Conservation (phyloP, 2,113 vertebrate genomes). For the Sitta europaea region DNA sequence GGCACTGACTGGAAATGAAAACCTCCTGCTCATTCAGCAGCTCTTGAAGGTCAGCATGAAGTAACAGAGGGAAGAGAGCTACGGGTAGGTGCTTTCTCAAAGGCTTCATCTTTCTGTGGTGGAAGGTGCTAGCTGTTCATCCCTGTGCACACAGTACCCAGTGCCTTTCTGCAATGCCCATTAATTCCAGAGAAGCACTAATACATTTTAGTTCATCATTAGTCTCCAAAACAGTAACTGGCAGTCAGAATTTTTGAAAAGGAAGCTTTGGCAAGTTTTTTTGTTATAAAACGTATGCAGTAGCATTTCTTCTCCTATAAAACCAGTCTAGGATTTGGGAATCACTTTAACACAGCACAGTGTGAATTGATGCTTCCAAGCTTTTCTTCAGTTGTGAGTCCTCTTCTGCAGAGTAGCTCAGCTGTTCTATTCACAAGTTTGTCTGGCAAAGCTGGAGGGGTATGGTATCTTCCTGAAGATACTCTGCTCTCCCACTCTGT, state of each 20-base stretch:
- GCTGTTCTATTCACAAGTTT: background rate
- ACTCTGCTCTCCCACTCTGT: background rate
- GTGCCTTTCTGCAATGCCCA: accelerated
- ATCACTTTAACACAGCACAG: accelerated
- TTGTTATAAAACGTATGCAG: background rate
- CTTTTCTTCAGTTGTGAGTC: background rate
- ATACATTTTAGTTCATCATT: background rate
- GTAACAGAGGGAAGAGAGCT: accelerated
- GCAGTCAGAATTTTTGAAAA: background rate
- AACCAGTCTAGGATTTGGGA: background rate
- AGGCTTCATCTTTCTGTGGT: background rate
- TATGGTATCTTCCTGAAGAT: background rate
- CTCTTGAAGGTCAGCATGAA: background rate
- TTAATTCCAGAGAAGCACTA: background rate
- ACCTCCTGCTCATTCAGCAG: background rate
- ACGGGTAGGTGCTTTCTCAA: background rate
- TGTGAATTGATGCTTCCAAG: background rate
- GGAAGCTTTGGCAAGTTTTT: background rate
- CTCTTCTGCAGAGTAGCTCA: background rate
- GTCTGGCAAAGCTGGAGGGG: background rate
- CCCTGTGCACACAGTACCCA: accelerated
- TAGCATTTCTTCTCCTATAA: background rate
- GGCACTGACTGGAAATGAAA: background rate
- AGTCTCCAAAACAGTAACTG: background rate
- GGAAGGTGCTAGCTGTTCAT: background rate